These are phyloP conservation scores for Malurus splendens DNA, from an alignment of 2,797 vertebrate genomes.

Conservation along the genomic window DNA sequence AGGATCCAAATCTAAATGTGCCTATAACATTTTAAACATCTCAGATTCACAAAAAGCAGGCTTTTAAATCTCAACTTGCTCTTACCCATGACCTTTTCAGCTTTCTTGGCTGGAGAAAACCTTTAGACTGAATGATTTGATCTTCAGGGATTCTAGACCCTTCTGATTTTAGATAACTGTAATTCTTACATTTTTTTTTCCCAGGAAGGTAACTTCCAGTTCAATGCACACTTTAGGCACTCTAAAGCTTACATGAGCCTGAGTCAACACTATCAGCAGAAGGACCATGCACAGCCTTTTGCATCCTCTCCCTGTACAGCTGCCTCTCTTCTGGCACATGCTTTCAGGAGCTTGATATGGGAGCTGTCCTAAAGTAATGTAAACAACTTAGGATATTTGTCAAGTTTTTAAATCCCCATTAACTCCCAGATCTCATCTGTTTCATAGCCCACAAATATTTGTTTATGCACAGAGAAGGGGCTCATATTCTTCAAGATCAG, in stretches of 20 bases:
- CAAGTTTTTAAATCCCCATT: not conserved
- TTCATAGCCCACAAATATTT: not conserved
- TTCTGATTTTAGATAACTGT: not conserved
- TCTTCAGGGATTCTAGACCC: not conserved
- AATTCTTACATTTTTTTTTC: not conserved
- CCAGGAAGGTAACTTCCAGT: not conserved
- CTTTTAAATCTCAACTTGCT: constrained; percentile 3
- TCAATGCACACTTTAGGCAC: not conserved
- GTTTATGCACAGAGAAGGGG: not conserved
- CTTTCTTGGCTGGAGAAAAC: not conserved
- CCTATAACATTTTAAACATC: not conserved
- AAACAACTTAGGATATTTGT: not conserved
- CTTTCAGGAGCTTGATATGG: not conserved
- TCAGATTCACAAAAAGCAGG: not conserved
- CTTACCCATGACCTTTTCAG: not conserved
- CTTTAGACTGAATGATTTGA: not conserved
- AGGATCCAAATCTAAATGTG: not conserved
- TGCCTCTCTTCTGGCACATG: not conserved
- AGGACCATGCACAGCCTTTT: not conserved
- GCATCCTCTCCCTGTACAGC: not conserved
- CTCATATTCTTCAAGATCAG: not conserved
- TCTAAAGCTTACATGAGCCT: not conserved
- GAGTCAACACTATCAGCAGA: not conserved
- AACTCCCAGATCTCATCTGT: not conserved
- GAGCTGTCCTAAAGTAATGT: not conserved